Evolutionary conservation across 2,888 invertebrate genomes (phyloP).

Genomic region (Limnephilus auricula): DNA sequence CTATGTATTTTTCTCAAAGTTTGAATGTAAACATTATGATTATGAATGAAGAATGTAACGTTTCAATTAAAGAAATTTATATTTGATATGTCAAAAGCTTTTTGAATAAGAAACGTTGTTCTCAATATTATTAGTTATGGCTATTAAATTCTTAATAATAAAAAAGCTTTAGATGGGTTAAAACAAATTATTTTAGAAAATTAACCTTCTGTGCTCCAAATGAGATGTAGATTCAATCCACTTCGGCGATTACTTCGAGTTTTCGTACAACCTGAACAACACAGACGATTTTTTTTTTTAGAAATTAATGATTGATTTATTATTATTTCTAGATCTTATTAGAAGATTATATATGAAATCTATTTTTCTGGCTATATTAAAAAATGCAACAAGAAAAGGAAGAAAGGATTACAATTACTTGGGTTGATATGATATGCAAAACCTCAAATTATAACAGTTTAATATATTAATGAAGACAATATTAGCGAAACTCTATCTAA

Average conservation of each 20-base stretch:
- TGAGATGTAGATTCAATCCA: not conserved
- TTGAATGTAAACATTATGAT: too few species aligned
- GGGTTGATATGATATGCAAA: not conserved
- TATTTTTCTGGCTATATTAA: not conserved
- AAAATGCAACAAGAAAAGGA: not conserved
- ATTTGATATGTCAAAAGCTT: too few species aligned
- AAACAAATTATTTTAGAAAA: not conserved
- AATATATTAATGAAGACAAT: too few species aligned
- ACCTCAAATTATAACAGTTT: too few species aligned
- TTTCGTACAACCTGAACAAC: not conserved
- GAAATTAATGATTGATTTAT: conserved; percentile 17
- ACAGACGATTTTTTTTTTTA: not conserved
- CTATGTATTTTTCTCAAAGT: too few species aligned
- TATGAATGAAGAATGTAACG: too few species aligned
- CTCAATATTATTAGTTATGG: too few species aligned
- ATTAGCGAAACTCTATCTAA: too few species aligned
- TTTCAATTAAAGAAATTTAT: too few species aligned
- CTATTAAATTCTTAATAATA: too few species aligned
- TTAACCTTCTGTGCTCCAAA: not conserved
- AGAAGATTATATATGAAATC: not conserved
- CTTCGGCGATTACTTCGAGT: conserved; percentile 2
- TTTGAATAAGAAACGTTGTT: too few species aligned
- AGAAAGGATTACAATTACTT: too few species aligned
- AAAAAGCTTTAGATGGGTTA: not conserved
- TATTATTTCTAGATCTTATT: not conserved